These are phyloP conservation scores for Poeciliopsis occidentalis DNA, from an alignment of 2,113 vertebrate species.

Conservation along the genomic window DNA sequence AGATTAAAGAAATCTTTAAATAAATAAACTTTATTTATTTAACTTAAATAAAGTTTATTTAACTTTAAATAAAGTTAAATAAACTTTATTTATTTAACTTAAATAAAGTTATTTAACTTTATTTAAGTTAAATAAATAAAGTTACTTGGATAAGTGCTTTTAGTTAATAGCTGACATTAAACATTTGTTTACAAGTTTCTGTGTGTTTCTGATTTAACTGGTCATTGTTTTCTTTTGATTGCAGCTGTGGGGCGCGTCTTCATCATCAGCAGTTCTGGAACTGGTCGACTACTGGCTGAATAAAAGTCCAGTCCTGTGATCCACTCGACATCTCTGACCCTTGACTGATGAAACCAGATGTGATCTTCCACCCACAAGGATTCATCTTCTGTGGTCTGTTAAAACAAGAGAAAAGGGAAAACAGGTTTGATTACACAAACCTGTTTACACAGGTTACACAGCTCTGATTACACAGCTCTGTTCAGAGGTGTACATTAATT, in stretches of 20 bases:
- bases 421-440: no score
- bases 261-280: conserved; percentile 76
- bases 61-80: no score
- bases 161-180: not conserved
- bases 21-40: no score
- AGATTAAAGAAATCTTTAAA: no score
- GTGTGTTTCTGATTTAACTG: not conserved
- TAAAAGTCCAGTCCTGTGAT: conserved; percentile 81
- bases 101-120: no score
- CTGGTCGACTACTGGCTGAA: conserved; percentile 67
- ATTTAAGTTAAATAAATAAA: conserved; percentile 5
- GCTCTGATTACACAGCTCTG: not conserved
- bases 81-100: no score
- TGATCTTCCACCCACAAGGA: conserved; percentile 77
- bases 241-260: conserved; percentile 80
- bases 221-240: conserved; percentile 60
- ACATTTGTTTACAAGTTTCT: not conserved
- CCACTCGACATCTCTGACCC: conserved; percentile 80
- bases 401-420: not conserved
- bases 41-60: no score
- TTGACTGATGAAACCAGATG: conserved; percentile 81
- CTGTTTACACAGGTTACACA: no score
- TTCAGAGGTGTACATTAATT: not conserved
- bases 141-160: not conserved
- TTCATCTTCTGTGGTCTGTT: conserved; percentile 64